Conservation (phyloP, 1,140 invertebrate genomes). For the Brachionus calyciflorus region DNA sequence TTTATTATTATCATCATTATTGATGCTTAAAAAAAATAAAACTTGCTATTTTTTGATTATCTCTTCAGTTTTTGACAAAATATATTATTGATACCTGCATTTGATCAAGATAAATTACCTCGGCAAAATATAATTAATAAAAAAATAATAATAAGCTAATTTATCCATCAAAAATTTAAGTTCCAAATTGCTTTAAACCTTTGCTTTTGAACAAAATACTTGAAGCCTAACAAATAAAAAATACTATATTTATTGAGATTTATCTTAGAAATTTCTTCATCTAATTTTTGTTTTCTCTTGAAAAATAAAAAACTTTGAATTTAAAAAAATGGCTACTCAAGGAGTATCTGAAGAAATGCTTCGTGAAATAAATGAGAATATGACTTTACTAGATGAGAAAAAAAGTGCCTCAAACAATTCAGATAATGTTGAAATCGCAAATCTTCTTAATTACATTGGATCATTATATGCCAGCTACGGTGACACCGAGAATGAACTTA, state of each 20-base stretch:
- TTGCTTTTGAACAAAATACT: no score
- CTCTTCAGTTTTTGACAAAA: no score
- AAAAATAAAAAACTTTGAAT: background rate
- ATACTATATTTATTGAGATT: background rate
- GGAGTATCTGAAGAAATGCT: background rate
- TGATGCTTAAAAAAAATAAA: no score
- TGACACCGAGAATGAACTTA: slow-evolving; percentile 12
- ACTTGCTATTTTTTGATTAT: no score
- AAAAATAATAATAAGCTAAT: no score
- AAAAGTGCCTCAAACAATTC: background rate
- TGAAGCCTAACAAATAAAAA: no score
- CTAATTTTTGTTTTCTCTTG: background rate
- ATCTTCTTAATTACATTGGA: slow-evolving; percentile 11
- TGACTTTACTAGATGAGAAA: background rate
- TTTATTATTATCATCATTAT: no score
- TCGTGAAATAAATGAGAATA: background rate
- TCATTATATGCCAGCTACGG: slow-evolving; percentile 9
- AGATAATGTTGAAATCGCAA: slow-evolving; percentile 16
- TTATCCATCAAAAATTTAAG: no score
- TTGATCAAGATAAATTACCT: no score
- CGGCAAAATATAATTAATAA: no score
- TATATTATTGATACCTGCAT: no score
- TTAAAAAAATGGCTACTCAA: background rate
- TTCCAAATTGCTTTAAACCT: no score
- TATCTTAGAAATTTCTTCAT: background rate